These are phyloP conservation scores for Metalampra italica DNA, from an alignment of 2,888 invertebrate species.

Conservation along the genomic window DNA sequence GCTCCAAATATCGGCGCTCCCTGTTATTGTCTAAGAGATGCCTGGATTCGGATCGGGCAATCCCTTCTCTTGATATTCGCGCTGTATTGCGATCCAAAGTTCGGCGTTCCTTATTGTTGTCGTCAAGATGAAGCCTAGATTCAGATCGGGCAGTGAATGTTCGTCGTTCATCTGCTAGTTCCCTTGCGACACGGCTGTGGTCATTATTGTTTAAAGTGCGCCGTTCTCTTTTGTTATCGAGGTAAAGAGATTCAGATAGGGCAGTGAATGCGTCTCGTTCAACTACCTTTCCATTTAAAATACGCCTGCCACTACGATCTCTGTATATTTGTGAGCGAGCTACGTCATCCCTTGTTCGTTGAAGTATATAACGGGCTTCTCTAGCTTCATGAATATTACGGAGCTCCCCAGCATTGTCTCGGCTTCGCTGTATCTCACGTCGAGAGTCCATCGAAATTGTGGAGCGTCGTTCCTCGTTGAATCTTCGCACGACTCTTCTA, in stretches of 20 bases:
- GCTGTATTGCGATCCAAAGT: not conserved
- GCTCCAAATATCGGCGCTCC: not conserved
- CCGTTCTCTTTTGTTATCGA: not conserved
- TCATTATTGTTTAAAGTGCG: not conserved
- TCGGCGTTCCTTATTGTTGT: constrained; percentile 1
- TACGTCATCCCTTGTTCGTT: constrained; percentile 16
- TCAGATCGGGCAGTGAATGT: not conserved
- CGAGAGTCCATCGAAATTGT: constrained; percentile 8
- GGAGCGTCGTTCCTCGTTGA: not conserved
- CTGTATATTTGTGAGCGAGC: not conserved
- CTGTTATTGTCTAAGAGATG: constrained; percentile 2
- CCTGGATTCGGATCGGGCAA: constrained; percentile 1
- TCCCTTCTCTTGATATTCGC: not conserved
- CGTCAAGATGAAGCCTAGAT: not conserved
- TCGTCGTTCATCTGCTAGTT: constrained; percentile 1
- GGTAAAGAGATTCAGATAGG: not conserved
- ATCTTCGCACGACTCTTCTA: not conserved
- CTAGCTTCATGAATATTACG: constrained; percentile 5
- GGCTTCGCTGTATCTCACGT: constrained; percentile 6
- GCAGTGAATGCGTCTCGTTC: not conserved
- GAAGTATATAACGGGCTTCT: constrained; percentile 10
- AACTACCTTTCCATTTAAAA: not conserved
- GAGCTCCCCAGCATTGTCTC: not conserved
- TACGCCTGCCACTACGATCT: not conserved
- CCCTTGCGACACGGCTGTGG: not conserved